Evolutionary conservation across 2,888 invertebrate genomes (phyloP), one percentile per base, ranked within the genome.

Genomic region (Plebejus argus): DNA sequence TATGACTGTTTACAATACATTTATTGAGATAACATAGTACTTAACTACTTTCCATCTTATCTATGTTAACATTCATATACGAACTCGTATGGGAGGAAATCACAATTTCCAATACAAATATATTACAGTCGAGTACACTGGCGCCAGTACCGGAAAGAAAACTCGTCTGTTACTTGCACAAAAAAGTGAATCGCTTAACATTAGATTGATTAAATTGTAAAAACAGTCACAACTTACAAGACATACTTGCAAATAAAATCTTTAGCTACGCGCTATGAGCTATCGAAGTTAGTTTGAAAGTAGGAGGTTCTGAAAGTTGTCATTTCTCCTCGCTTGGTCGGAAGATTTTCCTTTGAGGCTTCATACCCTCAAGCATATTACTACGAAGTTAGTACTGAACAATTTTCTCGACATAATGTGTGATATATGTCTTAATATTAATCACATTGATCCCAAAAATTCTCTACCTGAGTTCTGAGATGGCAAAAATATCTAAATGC

Each of bases 101-200:
- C 18, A 15, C 28, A 66, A 28, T 66, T 66, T 66, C 66, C 66
- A 33, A 66, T 33, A 66, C 66, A 23, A 66, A 66, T 66, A 33
- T 33, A 33, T 66, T 28, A 66, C 10, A 66, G 23, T 33, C 66
- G 28, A 66, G 28, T 66, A 66, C 4, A 15, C 15, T 66, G 23
- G 20, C 39, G 71, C 71, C 78, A 70, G 53, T 76, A 79, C 78
- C 81, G 81, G 81, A 81, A 80, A 81, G 80, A 81, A 81, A 81
- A 79, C 81, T 76, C 71, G 79, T 79, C 77, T 72, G 78, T 78
- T 78, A 78, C 76, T 76, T 78, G 71, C 77, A 58, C 66, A 78
- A 61, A 74, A 71, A 71, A 71, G 71, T 71, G 5, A 39, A 35
- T 35, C 8, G n/a, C 20, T 39, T 71, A 39, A 3, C 35, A 71